These are phyloP conservation scores for Acleris laterana DNA, from an alignment of 2,888 invertebrate species.

Conservation along the genomic window DNA sequence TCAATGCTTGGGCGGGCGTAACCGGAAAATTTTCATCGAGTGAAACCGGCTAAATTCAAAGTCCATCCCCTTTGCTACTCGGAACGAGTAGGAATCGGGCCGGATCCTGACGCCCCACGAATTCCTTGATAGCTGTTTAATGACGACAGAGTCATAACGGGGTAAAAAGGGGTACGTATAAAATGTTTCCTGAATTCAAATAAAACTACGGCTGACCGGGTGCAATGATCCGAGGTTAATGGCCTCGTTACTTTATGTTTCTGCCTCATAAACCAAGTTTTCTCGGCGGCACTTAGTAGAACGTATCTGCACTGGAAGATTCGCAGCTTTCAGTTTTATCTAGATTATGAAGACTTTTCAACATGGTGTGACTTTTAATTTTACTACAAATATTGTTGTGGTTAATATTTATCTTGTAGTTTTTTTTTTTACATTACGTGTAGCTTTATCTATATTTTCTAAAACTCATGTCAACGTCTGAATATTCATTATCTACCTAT, in stretches of 20 bases:
- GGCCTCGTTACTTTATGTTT: conserved; percentile 56
- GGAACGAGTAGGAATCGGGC: conserved; percentile 13
- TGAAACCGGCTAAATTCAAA: conserved; percentile 8
- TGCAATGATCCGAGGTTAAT: conserved; percentile 55
- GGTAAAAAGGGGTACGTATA: conserved; percentile 40
- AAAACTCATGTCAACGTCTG: too few relatives aligned
- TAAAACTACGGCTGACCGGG: conserved; percentile 49
- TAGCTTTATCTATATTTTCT: too few relatives aligned
- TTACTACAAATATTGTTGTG: background rate
- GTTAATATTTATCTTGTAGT: too few relatives aligned
- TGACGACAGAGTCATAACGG: conserved; percentile 40
- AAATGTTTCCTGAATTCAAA: conserved; percentile 46
- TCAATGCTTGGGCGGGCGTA: background rate
- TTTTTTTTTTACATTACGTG: too few relatives aligned
- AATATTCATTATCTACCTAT: too few relatives aligned
- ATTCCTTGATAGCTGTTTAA: conserved; percentile 39
- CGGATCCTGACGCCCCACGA: conserved; percentile 16
- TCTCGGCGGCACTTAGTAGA: conserved; percentile 40
- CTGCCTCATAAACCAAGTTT: conserved; percentile 52
- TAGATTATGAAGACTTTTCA: conserved; percentile 1
- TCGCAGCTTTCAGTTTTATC: background rate
- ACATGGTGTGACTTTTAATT: background rate
- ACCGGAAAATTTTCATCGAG: conserved; percentile 4
- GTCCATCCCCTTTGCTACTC: conserved; percentile 2
- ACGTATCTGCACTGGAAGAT: conserved; percentile 19